Conservation (phyloP, 2,888 invertebrate genomes). For the Drosophila phalerata region DNA sequence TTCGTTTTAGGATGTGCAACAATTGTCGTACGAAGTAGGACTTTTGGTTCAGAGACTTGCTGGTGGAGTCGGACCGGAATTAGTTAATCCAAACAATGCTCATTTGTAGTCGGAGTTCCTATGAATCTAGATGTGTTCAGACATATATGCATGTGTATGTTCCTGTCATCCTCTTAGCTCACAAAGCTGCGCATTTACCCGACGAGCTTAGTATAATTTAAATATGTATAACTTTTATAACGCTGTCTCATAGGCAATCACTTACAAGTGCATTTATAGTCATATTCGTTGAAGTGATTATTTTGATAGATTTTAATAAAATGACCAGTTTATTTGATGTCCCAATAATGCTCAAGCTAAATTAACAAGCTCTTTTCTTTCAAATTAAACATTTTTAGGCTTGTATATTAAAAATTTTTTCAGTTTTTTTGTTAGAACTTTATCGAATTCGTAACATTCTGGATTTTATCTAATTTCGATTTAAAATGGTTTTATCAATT, state of each 20-base stretch:
- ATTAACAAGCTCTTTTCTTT: neutral
- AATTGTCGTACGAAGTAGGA: constrained; percentile 91
- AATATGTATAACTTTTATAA: constrained; percentile 15
- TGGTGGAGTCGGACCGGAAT: constrained; percentile 91
- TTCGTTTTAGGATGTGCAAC: constrained; percentile 87
- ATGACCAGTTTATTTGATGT: constrained; percentile 27
- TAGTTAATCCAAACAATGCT: constrained; percentile 84
- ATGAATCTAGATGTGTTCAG: constrained; percentile 32
- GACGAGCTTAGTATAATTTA: constrained; percentile 17
- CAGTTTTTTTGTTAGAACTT: no score
- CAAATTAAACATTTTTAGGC: neutral
- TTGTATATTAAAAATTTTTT: no score
- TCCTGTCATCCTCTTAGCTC: constrained; percentile 26
- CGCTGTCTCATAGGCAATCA: constrained; percentile 4
- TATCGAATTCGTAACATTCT: no score
- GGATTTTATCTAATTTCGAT: no score
- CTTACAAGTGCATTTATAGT: constrained; percentile 50
- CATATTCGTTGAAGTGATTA: constrained; percentile 38
- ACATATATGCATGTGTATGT: constrained; percentile 11
- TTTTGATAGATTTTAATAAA: constrained; percentile 26
- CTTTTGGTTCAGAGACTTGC: constrained; percentile 91
- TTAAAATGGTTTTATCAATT: no score
- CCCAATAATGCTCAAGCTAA: constrained; percentile 28
- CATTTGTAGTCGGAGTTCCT: constrained; percentile 76
- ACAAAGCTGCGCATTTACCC: constrained; percentile 37